phyloP scores from a whole-genome alignment of 2,888 invertebrate genomes.

The Hypercompe scribonia region DNA sequence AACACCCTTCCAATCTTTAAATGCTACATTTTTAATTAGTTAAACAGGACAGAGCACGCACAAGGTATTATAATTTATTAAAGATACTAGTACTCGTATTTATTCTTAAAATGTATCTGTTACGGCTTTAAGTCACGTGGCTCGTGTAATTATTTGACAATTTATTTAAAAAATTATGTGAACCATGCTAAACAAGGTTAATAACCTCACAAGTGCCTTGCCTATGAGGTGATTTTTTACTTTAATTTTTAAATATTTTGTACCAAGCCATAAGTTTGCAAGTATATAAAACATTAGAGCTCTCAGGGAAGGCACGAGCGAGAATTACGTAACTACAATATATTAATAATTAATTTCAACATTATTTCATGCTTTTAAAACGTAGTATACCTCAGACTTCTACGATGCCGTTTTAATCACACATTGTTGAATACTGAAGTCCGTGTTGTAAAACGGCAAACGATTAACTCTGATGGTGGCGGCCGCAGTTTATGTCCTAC shows the following conservation, averaged over 20 bases:
- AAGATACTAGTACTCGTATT: neutral
- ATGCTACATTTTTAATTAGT: neutral
- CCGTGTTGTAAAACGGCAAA: neutral
- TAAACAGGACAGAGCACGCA: neutral
- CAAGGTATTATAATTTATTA: neutral
- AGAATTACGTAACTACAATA: neutral
- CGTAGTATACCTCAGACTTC: neutral
- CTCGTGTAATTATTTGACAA: neutral
- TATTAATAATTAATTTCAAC: slow-evolving; percentile 9
- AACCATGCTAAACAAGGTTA: too few species aligned
- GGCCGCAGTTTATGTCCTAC: neutral
- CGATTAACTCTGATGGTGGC: neutral
- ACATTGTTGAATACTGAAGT: slow-evolving; percentile 3
- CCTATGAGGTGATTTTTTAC: neutral
- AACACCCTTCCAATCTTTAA: too few species aligned
- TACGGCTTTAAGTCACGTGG: neutral
- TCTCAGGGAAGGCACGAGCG: neutral
- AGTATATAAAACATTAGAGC: neutral
- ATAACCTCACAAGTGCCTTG: too few species aligned
- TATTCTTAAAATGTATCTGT: neutral
- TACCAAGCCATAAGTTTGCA: too few species aligned
- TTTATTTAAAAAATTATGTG: too few species aligned
- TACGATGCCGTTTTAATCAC: slow-evolving; percentile 1
- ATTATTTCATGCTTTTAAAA: slow-evolving; percentile 2
- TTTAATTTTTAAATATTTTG: neutral